Percentiles rank a stretch among this genome's conserved stretches.
Evolutionary conservation across 2,797 vertebrate species (phyloP).

Genomic region (Tenualosa thibaudeaui): DNA sequence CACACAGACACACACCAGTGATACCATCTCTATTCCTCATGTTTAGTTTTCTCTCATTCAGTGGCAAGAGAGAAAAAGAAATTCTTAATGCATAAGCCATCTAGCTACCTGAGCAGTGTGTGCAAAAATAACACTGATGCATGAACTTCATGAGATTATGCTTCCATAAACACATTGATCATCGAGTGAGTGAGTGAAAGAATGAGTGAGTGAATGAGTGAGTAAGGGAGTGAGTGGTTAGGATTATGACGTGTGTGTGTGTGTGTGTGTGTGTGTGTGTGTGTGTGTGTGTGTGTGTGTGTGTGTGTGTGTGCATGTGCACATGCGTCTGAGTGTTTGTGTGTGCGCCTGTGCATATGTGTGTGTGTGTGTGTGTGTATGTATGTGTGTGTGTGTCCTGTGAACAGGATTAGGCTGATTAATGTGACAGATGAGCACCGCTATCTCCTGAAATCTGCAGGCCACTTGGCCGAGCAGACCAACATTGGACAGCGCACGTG

Average conservation of each 20-base stretch:
- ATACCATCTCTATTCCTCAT: slow-evolving; percentile 5
- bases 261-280: slow-evolving; percentile 23
- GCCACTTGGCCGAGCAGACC: slow-evolving; percentile 73
- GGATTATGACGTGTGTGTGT: neutral
- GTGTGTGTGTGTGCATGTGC: slow-evolving; percentile 38
- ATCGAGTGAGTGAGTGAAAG: too few species aligned
- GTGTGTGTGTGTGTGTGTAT: slow-evolving; percentile 44
- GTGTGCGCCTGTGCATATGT: neutral
- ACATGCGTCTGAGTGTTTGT: slow-evolving; percentile 34
- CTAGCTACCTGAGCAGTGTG: neutral
- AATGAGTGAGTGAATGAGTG: too few species aligned
- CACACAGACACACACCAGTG: neutral
- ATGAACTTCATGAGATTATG: too few species aligned
- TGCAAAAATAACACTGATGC: neutral
- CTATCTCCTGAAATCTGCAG: slow-evolving; percentile 76
- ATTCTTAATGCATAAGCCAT: neutral
- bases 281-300: slow-evolving; percentile 29
- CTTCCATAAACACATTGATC: too few species aligned
- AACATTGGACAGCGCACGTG: slow-evolving; percentile 62
- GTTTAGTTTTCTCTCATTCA: slow-evolving; percentile 6
- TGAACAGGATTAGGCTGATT: slow-evolving; percentile 75
- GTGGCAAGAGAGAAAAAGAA: neutral
- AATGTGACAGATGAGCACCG: slow-evolving; percentile 73
- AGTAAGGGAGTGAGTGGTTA: too few species aligned
- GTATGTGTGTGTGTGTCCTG: slow-evolving; percentile 49